Evolutionary conservation across 1,140 invertebrate species (phyloP).

Genomic region (Achatina immaculata): DNA sequence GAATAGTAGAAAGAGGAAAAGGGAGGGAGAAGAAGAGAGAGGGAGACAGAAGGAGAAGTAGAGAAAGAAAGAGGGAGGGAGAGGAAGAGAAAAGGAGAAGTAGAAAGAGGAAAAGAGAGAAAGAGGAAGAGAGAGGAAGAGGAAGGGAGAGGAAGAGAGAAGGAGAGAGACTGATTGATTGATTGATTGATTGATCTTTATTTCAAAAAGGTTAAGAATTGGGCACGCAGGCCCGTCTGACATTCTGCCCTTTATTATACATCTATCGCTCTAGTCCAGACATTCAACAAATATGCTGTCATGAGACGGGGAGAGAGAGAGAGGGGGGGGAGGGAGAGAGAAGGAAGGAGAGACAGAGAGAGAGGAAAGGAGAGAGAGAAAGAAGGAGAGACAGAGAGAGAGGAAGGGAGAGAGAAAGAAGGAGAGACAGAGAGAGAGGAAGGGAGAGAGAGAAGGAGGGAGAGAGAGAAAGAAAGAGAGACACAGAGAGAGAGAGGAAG

Average conservation of each 20-base stretch:
- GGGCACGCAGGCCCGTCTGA: too few species aligned
- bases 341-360: too few species aligned
- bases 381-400: too few species aligned
- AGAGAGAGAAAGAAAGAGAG: background rate
- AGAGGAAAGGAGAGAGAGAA: too few species aligned
- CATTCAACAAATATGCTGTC: too few species aligned
- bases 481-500: constrained; percentile 5
- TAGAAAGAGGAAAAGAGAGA: background rate
- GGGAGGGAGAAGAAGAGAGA: background rate
- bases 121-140: background rate
- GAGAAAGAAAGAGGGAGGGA: background rate
- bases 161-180: background rate
- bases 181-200: too few species aligned
- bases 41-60: background rate
- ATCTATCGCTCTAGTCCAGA: too few species aligned
- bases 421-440: constrained; percentile 22
- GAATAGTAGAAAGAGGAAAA: background rate
- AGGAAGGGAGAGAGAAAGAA: too few species aligned
- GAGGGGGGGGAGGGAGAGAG: background rate
- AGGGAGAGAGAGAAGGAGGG: background rate
- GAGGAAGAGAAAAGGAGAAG: background rate
- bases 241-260: too few species aligned
- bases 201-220: too few species aligned
- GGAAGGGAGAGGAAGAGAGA: background rate
- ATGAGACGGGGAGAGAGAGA: background rate